These are phyloP conservation scores for Elachura formosa DNA, from an alignment of 2,113 vertebrate genomes.

Conservation along the genomic window DNA sequence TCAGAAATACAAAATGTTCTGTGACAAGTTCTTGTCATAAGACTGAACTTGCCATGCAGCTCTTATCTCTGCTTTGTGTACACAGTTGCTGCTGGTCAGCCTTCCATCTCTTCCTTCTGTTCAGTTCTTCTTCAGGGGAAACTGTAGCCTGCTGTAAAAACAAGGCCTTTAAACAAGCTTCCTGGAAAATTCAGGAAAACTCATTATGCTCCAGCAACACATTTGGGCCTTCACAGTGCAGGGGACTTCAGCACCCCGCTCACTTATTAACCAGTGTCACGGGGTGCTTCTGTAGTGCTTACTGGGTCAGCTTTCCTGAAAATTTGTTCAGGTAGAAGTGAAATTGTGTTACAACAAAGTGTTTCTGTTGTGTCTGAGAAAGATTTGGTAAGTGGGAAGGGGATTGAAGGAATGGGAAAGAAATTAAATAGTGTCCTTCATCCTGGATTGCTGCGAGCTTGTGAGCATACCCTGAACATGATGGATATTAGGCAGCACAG, in stretches of 20 bases:
- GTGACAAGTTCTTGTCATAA: background rate
- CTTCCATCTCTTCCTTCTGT: background rate
- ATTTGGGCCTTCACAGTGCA: background rate
- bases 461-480: background rate
- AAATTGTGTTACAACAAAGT: background rate
- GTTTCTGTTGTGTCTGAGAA: background rate
- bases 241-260: background rate
- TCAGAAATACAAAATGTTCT: background rate
- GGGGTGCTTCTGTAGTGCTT: background rate
- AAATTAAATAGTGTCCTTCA: slow-evolving; percentile 4
- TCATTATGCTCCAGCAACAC: background rate
- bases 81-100: background rate
- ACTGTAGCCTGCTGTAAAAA: background rate
- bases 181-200: background rate
- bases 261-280: background rate
- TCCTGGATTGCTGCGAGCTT: background rate
- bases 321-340: background rate
- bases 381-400: background rate
- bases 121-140: background rate
- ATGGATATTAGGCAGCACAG: slow-evolving; percentile 27
- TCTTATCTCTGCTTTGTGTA: background rate
- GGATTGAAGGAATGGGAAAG: background rate
- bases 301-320: background rate
- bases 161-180: background rate
- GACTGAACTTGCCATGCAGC: background rate